phyloP scores from a whole-genome alignment of 2,113 vertebrate species.

The Daboia siamensis region DNA sequence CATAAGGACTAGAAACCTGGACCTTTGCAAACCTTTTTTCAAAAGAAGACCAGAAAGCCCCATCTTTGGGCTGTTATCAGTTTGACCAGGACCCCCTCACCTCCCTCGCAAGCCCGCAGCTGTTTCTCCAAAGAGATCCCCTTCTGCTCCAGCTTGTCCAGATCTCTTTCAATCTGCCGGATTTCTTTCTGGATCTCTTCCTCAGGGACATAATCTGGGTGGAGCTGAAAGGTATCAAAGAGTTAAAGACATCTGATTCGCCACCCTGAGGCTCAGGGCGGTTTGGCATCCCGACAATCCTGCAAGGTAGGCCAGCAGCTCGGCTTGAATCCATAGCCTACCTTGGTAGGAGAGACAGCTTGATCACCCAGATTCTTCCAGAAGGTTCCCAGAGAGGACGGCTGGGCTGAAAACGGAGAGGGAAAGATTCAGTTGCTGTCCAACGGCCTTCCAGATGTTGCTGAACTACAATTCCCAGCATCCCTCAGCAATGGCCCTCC shows the following conservation, averaged over 20 bases:
- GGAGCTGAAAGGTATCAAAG: conserved; percentile 61
- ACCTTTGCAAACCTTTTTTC: background rate
- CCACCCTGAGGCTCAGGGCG: background rate
- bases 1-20: background rate
- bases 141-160: conserved; percentile 81
- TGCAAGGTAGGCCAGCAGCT: background rate
- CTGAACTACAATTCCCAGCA: background rate
- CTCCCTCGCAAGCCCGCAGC: conserved; percentile 84
- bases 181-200: conserved; percentile 84
- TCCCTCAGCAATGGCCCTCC: background rate
- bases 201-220: conserved; percentile 68
- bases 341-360: conserved; percentile 51
- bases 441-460: background rate
- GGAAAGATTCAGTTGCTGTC: background rate
- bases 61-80: background rate
- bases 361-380: background rate
- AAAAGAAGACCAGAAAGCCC: background rate
- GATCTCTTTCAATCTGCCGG: conserved; percentile 75
- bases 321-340: conserved; percentile 19
- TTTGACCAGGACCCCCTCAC: conserved; percentile 63
- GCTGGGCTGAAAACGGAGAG: conserved; percentile 50
- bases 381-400: background rate
- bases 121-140: conserved; percentile 88
- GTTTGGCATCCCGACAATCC: background rate
- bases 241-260: rapidly evolving